A percentile compares a stretch with the other conserved stretches of the same genome.
Conservation (phyloP, 2,113 vertebrate genomes). For the Columba livia region DNA sequence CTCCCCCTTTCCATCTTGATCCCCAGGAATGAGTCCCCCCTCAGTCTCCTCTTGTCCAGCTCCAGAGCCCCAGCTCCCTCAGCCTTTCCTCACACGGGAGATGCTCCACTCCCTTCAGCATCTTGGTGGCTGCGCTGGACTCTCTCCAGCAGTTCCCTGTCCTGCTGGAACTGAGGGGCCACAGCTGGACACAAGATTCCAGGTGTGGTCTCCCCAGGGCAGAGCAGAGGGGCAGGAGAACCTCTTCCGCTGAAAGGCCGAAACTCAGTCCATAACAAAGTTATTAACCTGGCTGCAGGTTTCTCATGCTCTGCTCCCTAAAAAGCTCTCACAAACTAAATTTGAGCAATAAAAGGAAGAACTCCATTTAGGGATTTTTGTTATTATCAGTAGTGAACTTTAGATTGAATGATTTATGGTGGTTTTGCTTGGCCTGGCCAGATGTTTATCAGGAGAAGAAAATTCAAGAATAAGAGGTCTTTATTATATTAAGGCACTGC, state of each 20-base stretch:
- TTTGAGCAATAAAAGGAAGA: neutral
- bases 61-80: no score
- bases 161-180: no score
- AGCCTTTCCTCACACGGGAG: no score
- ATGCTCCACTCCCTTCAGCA: no score
- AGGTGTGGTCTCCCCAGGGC: no score
- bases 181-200: no score
- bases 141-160: no score
- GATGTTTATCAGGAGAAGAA: conserved; percentile 30
- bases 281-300: neutral
- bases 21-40: no score
- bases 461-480: neutral
- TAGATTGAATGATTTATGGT: neutral
- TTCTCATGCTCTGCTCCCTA: neutral
- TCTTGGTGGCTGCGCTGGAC: no score
- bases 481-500: conserved; percentile 8
- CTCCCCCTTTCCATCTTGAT: no score
- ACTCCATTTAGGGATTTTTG: neutral
- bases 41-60: no score
- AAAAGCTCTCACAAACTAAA: neutral
- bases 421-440: neutral
- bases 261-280: neutral
- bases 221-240: no score
- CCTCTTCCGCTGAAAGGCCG: neutral
- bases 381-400: neutral